Base-by-base conservation (phyloP, 53 echinoderm and acorn worm species). In the Arbacia lixula region DNA sequence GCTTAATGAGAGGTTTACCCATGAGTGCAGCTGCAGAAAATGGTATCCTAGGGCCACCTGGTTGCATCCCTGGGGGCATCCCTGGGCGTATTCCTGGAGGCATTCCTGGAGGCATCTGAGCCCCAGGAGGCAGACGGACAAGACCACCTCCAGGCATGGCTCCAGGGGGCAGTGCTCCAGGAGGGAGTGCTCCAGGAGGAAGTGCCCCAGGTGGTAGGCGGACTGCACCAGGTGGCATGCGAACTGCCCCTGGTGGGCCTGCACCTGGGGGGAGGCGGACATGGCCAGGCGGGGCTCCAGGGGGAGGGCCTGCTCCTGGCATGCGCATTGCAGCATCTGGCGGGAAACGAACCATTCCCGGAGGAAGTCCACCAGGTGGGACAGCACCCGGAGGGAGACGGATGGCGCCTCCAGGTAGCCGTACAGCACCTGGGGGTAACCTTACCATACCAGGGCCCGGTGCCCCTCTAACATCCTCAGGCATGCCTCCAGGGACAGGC, bases 1-100 rank as follows among this genome's bases (percentile, higher is more conserved):
- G 82, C 36, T 81, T 81, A 49, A 81, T 63, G 29, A 81, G 63
- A 19, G 82, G 82, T 62, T 63, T 81, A 30, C 82, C 82, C 82
- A 81, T 81, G 6, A 81, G 50, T 31, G 82, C 82, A 63, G 82
- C 82, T 30, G 82, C 82, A 37, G 62, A 50, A n/a, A 81, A 12
- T 63, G 62, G 63, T 64, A 77, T 77, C 37, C 77, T 56, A 58
- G 77, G 77, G 28, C 57, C 77, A 77, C 58, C 58, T 1, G 77
- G 77, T 8, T 16, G 75, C 19, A 75, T 25, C 8, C 54, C 75
- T 5, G 14, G 52, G 31, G 76, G 76, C 49, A 50, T 12, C 21
- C 43, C 28, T 0, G 8, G 46, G 14, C 10, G 17, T 12, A 28
- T 3, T 43, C 74, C 74, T 33, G 74, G 74, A 31, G 74, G 74